Conservation (phyloP, 1,140 invertebrate genomes). For the Trissolcus basalis region DNA sequence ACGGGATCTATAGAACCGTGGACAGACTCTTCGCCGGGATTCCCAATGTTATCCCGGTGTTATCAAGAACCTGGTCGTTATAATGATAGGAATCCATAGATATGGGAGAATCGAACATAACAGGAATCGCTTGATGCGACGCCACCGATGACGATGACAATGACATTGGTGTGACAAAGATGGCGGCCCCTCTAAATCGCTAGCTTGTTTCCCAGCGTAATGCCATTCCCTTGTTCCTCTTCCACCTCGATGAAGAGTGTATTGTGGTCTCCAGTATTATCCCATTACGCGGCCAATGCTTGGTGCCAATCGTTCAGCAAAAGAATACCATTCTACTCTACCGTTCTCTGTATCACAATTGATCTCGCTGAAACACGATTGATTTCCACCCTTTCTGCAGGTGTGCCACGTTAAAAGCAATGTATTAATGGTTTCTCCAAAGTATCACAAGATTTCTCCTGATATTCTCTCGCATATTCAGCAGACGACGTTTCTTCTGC, state of each 20-base stretch:
- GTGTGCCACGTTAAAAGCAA: slow-evolving; percentile 17
- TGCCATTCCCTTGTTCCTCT: slow-evolving; percentile 74
- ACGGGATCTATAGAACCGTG: slow-evolving; percentile 37
- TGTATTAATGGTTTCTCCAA: slow-evolving; percentile 6
- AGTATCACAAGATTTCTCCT: slow-evolving; percentile 5
- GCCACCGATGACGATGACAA: slow-evolving; percentile 47
- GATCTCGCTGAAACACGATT: slow-evolving; percentile 44
- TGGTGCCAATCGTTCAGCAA: slow-evolving; percentile 62
- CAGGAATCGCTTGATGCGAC: slow-evolving; percentile 38
- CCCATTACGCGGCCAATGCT: slow-evolving; percentile 71
- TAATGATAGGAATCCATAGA: slow-evolving; percentile 55
- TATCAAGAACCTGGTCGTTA: slow-evolving; percentile 42
- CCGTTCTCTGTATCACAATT: slow-evolving; percentile 42
- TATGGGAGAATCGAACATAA: slow-evolving; percentile 47
- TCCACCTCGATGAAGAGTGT: slow-evolving; percentile 72
- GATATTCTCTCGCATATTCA: too few relatives aligned
- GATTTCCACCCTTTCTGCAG: slow-evolving; percentile 27
- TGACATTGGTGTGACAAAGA: slow-evolving; percentile 57
- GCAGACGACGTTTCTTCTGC: too few relatives aligned
- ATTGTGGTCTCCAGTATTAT: slow-evolving; percentile 72
- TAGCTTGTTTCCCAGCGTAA: slow-evolving; percentile 69
- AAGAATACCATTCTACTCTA: slow-evolving; percentile 44
- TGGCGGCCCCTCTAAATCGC: slow-evolving; percentile 62
- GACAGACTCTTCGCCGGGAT: slow-evolving; percentile 69
- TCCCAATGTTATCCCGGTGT: slow-evolving; percentile 61